Evolutionary conservation across 1,140 invertebrate genomes (phyloP).

Genomic region (Leptinotarsa texana): DNA sequence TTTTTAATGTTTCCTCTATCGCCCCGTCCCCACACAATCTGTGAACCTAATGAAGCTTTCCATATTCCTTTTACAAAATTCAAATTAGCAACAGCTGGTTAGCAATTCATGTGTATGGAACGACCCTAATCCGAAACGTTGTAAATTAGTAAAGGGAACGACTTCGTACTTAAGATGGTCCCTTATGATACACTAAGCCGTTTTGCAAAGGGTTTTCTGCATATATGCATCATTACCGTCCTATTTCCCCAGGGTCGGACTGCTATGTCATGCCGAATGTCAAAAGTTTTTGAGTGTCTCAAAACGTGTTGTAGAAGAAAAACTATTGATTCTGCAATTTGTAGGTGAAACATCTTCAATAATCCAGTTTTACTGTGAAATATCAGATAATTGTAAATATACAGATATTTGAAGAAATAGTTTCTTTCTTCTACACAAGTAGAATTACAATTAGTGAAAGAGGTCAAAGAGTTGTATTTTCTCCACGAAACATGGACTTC

Average conservation of each 20-base stretch:
- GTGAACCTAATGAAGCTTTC: conserved; percentile 23
- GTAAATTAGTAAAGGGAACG: conserved; percentile 36
- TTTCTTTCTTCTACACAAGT: no score
- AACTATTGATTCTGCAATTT: no score
- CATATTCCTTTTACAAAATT: conserved; percentile 27
- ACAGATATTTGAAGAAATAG: no score
- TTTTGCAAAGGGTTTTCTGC: conserved; percentile 13
- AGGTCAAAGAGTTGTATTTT: no score
- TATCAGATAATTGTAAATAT: no score
- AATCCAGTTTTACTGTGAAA: no score
- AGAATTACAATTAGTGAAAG: no score
- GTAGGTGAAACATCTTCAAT: no score
- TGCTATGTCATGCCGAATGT: not conserved
- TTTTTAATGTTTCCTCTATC: conserved; percentile 17
- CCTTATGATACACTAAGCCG: conserved; percentile 32
- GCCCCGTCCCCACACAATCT: conserved; percentile 12
- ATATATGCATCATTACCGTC: not conserved
- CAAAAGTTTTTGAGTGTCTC: no score
- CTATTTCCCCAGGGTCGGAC: not conserved
- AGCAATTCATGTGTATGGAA: conserved; percentile 20
- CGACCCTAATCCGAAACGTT: conserved; percentile 26
- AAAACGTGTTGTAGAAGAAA: no score
- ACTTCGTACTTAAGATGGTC: conserved; percentile 36
- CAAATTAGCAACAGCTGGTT: conserved; percentile 24
- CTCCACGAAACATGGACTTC: no score